Evolutionary conservation across 2,888 invertebrate genomes (phyloP).

Genomic region (Drosophila lacicola): DNA sequence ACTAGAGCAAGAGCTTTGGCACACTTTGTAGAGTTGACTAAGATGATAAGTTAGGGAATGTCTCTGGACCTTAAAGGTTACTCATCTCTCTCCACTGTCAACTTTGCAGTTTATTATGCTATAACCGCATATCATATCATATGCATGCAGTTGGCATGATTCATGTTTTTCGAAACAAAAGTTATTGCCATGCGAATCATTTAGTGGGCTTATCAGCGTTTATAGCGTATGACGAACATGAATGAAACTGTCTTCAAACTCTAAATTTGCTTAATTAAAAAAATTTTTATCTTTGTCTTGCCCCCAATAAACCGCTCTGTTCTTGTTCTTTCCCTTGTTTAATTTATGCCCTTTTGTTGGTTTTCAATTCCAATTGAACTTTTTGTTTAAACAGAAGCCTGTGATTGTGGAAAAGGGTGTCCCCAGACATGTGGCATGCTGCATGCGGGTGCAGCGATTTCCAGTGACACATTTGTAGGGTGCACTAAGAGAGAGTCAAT

Average conservation of each 20-base stretch:
- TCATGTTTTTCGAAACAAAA: slow-evolving; percentile 28
- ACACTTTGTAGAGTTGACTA: no score
- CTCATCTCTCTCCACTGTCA: slow-evolving; percentile 6
- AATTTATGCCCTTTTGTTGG: slow-evolving; percentile 2
- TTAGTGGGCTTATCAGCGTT: slow-evolving; percentile 40
- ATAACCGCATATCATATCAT: slow-evolving; percentile 11
- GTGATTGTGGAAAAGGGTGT: slow-evolving; percentile 28
- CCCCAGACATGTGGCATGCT: slow-evolving; percentile 1
- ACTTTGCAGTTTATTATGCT: slow-evolving; percentile 5
- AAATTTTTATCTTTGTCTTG: slow-evolving; percentile 12
- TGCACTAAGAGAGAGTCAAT: slow-evolving; percentile 37
- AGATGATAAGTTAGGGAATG: no score
- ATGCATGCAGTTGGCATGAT: slow-evolving; percentile 34
- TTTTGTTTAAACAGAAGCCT: background rate
- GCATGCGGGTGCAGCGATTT: slow-evolving; percentile 45
- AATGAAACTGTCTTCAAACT: background rate
- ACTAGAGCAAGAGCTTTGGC: slow-evolving; percentile 3
- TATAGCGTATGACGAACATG: slow-evolving; percentile 8
- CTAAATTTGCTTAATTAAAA: slow-evolving; percentile 10
- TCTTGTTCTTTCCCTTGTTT: slow-evolving; percentile 5
- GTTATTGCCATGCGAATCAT: slow-evolving; percentile 24
- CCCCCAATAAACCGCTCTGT: slow-evolving; percentile 1
- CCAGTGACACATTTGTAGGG: slow-evolving; percentile 57
- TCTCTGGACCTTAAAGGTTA: background rate
- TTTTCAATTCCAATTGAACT: background rate